Conservation (phyloP, 1,140 invertebrate species). For the Heliconius himera region DNA sequence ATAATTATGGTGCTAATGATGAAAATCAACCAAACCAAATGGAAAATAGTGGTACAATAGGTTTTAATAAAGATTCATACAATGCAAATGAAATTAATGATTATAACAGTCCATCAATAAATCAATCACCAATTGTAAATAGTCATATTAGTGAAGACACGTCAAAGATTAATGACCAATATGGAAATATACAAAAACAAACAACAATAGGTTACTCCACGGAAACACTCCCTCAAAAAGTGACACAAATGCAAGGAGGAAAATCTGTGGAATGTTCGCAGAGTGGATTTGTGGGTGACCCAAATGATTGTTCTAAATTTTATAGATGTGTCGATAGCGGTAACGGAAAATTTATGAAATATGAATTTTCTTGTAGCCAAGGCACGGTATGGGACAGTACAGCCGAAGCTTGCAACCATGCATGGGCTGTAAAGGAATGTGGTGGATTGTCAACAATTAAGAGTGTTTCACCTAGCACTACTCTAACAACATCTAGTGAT, state of each 20-base stretch:
- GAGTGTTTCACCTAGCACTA: neutral
- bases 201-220: slow-evolving; percentile 7
- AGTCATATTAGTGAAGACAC: neutral
- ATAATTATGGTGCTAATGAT: neutral
- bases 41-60: neutral
- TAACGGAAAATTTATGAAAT: slow-evolving; percentile 81
- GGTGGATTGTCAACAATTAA: slow-evolving; percentile 36
- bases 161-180: neutral
- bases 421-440: slow-evolving; percentile 79
- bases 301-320: slow-evolving; percentile 85
- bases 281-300: slow-evolving; percentile 83
- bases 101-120: neutral
- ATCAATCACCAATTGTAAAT: neutral
- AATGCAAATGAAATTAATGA: neutral
- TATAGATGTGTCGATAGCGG: slow-evolving; percentile 86
- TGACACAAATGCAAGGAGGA: neutral
- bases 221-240: slow-evolving; percentile 13
- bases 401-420: slow-evolving; percentile 84
- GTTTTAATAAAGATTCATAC: neutral
- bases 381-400: slow-evolving; percentile 86
- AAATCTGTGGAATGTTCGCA: slow-evolving; percentile 55
- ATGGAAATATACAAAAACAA: slow-evolving; percentile 10
- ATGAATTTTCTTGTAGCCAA: slow-evolving; percentile 85
- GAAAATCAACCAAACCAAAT: neutral
- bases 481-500: slow-evolving; percentile 37